Evolutionary conservation across 1,140 invertebrate genomes (phyloP).

Genomic region (Drosophila murphyi): DNA sequence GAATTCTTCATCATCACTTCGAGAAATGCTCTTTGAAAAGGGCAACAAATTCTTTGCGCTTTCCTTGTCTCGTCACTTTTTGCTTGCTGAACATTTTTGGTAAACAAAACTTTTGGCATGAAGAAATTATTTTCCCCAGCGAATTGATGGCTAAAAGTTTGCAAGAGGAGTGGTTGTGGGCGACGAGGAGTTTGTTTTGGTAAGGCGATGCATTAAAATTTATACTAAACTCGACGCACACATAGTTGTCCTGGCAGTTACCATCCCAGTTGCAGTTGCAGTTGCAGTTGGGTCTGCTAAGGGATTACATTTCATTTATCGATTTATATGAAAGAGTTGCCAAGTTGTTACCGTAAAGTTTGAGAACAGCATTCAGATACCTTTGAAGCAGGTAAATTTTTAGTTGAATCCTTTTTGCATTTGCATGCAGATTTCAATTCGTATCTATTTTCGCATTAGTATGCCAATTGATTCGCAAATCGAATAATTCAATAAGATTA

Average conservation of each 20-base stretch:
- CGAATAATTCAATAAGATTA: conserved; percentile 73
- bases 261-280: conserved; percentile 22
- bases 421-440: conserved; percentile 52
- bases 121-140: conserved; percentile 47
- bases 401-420: conserved; percentile 67
- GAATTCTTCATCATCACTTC: background rate
- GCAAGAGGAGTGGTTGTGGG: background rate
- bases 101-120: conserved; percentile 63
- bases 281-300: conserved; percentile 23
- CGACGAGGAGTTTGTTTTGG: background rate
- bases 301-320: conserved; percentile 82
- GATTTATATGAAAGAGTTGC: conserved; percentile 64
- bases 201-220: conserved; percentile 53
- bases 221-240: conserved; percentile 60
- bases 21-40: background rate
- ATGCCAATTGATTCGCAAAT: conserved; percentile 73
- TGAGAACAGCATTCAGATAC: conserved; percentile 12
- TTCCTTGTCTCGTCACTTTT: conserved; percentile 19
- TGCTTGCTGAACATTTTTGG: conserved; percentile 1
- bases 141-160: conserved; percentile 71
- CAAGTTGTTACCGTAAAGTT: conserved; percentile 55
- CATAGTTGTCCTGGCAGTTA: background rate
- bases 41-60: conserved; percentile 20
- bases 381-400: conserved; percentile 57
- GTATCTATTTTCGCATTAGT: conserved; percentile 67